Percentiles rank a stretch among this genome's conserved stretches.
phyloP scores from a whole-genome alignment of 2,888 invertebrate species.

The Lasioglossum figueresi region DNA sequence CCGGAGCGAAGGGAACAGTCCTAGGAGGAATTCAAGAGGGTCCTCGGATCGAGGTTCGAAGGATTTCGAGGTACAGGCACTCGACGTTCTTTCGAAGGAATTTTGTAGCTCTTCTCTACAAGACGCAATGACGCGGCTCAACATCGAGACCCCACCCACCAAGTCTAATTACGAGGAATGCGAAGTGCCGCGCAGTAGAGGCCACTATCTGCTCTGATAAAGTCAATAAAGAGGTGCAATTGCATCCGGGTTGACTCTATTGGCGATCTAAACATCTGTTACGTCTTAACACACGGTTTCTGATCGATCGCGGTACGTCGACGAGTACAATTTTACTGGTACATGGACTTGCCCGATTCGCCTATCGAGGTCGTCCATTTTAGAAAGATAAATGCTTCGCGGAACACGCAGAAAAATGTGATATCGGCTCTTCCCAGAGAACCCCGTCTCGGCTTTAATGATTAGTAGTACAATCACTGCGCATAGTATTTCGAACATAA shows the following conservation, averaged over 20 bases:
- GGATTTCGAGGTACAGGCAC: neutral
- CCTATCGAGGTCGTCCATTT: neutral
- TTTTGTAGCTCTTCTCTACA: neutral
- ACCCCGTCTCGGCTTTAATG: neutral
- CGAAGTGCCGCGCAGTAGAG: neutral
- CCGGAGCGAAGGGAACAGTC: neutral
- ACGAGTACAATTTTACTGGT: neutral
- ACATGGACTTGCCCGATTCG: neutral
- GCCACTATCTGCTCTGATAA: constrained; percentile 47
- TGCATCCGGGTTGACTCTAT: neutral
- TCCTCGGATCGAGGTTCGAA: neutral
- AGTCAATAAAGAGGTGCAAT: constrained; percentile 35
- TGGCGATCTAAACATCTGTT: neutral
- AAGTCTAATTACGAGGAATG: constrained; percentile 47
- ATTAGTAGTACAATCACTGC: no score
- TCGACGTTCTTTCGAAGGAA: neutral
- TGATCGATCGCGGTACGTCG: neutral
- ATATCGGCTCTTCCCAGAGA: neutral
- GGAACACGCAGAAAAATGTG: neutral
- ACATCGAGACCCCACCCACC: constrained; percentile 9
- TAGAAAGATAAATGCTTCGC: neutral
- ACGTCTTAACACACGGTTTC: neutral
- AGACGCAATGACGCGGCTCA: neutral
- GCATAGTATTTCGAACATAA: no score
- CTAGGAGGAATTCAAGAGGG: neutral